Percentiles rank a stretch among this genome's conserved stretches.
These are phyloP conservation scores for Bugulina stolonifera DNA, from an alignment of 2,888 invertebrate species.

Conservation along the genomic window DNA sequence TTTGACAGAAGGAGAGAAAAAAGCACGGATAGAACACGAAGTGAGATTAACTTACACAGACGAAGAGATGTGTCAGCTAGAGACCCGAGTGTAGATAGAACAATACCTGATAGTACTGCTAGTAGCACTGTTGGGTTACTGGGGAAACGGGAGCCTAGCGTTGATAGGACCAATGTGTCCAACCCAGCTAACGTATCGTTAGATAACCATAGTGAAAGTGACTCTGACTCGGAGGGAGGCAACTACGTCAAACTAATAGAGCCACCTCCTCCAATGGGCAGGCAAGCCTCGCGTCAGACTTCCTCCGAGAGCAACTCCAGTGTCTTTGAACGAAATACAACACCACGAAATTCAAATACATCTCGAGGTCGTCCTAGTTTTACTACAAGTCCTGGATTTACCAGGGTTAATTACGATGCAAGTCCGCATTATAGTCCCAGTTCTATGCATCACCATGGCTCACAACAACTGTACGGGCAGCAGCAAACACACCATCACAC, in stretches of 20 bases:
- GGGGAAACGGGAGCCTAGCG: not conserved
- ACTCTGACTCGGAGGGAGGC: constrained; percentile 39
- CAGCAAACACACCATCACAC: constrained; percentile 11
- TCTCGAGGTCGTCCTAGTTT: constrained; percentile 6
- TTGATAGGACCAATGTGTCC: not conserved
- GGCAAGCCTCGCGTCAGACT: constrained; percentile 57
- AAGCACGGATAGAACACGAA: constrained; percentile 16
- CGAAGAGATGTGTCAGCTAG: not conserved
- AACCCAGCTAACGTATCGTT: not conserved
- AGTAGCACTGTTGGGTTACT: not conserved
- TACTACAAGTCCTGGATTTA: constrained; percentile 15
- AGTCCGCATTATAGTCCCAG: constrained; percentile 22
- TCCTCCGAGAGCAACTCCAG: constrained; percentile 18
- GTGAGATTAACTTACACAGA: constrained; percentile 19
- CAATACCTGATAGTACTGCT: not conserved
- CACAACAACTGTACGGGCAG: constrained; percentile 19
- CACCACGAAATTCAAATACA: constrained; percentile 65
- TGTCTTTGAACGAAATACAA: constrained; percentile 57
- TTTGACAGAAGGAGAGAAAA: not conserved
- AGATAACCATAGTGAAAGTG: constrained; percentile 19
- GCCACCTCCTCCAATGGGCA: constrained; percentile 54
- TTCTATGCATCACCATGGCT: constrained; percentile 24
- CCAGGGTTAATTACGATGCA: not conserved
- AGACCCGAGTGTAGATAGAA: not conserved
- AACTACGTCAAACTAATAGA: constrained; percentile 63